Percentiles rank a stretch among this genome's conserved stretches.
Evolutionary conservation across 2,888 invertebrate genomes (phyloP).

Genomic region (Brachynemurus nebulosus): DNA sequence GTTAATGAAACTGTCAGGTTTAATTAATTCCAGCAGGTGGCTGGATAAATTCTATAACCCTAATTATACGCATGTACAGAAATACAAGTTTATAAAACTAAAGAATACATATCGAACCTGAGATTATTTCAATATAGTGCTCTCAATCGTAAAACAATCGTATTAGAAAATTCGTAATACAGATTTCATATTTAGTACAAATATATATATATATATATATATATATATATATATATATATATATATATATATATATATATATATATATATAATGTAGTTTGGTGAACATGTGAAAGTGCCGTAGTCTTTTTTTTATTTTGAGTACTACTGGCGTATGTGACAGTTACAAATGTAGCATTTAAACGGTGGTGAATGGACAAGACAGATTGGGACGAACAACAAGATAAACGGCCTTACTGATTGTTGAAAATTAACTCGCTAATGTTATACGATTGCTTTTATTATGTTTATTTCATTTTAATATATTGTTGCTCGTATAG

Average conservation of each 20-base stretch:
- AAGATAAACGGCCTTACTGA: constrained; percentile 30
- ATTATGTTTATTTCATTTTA: background rate
- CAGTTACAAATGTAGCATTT: constrained; percentile 32
- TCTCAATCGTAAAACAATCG: no score
- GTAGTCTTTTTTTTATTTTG: background rate
- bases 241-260: background rate
- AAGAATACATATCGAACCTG: background rate
- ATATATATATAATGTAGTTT: background rate
- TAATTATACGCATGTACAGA: no score
- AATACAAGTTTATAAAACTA: no score
- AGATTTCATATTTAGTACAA: background rate
- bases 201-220: background rate
- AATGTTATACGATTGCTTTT: background rate
- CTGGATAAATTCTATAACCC: no score
- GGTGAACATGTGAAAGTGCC: background rate
- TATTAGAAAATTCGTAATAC: no score
- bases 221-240: background rate
- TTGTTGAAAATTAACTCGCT: constrained; percentile 31
- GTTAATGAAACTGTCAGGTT: no score
- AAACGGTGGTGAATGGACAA: constrained; percentile 28
- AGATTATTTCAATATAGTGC: background rate
- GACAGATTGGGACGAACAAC: constrained; percentile 25
- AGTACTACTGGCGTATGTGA: constrained; percentile 14
- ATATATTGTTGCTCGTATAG: background rate
- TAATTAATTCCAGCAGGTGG: no score